phyloP scores from a whole-genome alignment of 1,140 invertebrate genomes.

The Penaeus vannamei region DNA sequence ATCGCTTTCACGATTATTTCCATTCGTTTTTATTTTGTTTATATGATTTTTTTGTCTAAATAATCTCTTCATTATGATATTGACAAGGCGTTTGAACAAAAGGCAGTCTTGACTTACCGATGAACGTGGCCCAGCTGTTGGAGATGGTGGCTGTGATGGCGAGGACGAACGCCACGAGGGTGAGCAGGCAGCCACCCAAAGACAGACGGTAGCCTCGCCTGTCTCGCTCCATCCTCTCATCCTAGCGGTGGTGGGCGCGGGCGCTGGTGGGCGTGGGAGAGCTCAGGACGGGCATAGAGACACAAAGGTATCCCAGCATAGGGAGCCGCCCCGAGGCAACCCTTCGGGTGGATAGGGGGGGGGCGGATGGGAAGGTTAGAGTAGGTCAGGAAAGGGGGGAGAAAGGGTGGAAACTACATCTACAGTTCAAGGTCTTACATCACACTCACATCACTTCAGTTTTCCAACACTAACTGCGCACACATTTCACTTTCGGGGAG shows the following conservation, averaged over 20 bases:
- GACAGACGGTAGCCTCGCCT: constrained; percentile 55
- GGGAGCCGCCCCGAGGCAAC: not conserved
- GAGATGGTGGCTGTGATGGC: constrained; percentile 42
- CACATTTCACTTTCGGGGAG: not conserved
- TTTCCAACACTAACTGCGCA: not conserved
- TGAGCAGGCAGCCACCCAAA: constrained; percentile 41
- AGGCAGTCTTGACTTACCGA: constrained; percentile 9
- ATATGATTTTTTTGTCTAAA: no score
- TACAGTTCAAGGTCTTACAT: not conserved
- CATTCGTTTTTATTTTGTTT: no score
- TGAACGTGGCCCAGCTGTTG: constrained; percentile 49
- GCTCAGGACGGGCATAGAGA: not conserved
- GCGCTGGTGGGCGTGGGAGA: not conserved
- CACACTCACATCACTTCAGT: not conserved
- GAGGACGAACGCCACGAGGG: constrained; percentile 42
- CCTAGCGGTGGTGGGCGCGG: constrained; percentile 22
- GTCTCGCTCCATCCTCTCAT: constrained; percentile 55
- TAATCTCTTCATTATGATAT: no score
- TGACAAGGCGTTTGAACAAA: no score
- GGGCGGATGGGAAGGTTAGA: not conserved
- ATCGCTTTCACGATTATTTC: no score
- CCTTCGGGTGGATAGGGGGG: not conserved
- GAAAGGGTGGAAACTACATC: not conserved
- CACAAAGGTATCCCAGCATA: not conserved
- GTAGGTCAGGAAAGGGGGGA: not conserved